phyloP scores from a whole-genome alignment of 2,888 invertebrate genomes.

The Halictus quadricinctus region DNA sequence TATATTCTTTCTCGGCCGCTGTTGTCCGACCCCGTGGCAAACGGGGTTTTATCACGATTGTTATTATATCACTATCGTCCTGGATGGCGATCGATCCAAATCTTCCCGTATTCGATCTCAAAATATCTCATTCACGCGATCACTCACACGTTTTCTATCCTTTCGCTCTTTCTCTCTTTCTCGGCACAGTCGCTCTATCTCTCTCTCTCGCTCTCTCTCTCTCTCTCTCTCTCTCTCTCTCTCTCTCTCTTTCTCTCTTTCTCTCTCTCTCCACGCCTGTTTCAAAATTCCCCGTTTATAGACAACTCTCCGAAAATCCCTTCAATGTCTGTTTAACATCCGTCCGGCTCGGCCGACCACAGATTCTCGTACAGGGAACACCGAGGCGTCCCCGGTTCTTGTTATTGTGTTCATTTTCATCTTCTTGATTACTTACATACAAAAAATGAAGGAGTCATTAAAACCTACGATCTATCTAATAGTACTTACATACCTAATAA shows the following conservation, averaged over 20 bases:
- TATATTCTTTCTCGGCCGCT: background rate
- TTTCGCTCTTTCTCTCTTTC: constrained; percentile 1
- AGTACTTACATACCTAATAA: constrained; percentile 72
- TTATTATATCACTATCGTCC: constrained; percentile 61
- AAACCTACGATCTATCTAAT: constrained; percentile 69
- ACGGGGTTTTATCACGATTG: constrained; percentile 60
- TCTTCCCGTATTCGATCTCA: constrained; percentile 13
- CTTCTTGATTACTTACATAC: constrained; percentile 46
- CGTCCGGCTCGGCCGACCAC: constrained; percentile 68
- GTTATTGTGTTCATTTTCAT: constrained; percentile 34
- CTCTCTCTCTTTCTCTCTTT: background rate
- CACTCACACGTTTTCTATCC: constrained; percentile 8
- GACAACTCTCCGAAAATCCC: constrained; percentile 23
- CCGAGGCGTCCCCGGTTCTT: constrained; percentile 41
- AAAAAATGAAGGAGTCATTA: constrained; percentile 63
- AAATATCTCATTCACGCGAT: constrained; percentile 23
- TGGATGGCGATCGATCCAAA: constrained; percentile 33
- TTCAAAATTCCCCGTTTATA: constrained; percentile 11
- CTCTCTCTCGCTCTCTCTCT: constrained; percentile 1
- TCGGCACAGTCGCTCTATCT: background rate
- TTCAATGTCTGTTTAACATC: constrained; percentile 16
- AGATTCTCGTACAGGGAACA: constrained; percentile 53
- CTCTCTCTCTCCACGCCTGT: constrained; percentile 11
- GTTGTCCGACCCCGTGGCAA: background rate
- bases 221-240: background rate